phyloP scores from a whole-genome alignment of 2,113 vertebrate genomes.

The Onychorhynchus coronatus region DNA sequence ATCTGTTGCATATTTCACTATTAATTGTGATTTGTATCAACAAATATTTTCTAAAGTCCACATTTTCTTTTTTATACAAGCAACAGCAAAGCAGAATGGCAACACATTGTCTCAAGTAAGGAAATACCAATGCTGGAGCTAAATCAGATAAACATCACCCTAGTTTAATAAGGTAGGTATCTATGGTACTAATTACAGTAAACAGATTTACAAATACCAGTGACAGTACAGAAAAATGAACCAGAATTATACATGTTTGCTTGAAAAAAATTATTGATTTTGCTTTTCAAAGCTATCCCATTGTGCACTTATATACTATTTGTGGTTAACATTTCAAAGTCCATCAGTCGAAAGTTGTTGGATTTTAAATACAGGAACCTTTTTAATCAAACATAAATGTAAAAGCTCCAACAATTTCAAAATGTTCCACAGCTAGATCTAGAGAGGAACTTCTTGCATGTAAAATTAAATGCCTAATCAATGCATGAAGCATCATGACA shows the following conservation, averaged over 20 bases:
- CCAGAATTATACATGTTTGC: background rate
- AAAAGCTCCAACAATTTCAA: background rate
- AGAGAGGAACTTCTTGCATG: background rate
- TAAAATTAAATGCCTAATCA: background rate
- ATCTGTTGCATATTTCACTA: conserved; percentile 80
- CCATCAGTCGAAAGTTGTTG: background rate
- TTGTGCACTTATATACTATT: background rate
- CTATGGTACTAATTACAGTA: background rate
- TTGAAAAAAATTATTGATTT: background rate
- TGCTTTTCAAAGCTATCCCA: background rate
- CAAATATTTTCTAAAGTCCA: conserved; percentile 53
- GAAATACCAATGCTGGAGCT: background rate
- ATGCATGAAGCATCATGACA: background rate
- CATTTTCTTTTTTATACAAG: conserved; percentile 35
- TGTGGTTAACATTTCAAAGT: background rate
- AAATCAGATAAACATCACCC: background rate
- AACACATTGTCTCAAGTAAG: background rate
- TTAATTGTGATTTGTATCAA: conserved; percentile 71
- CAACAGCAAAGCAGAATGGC: conserved; percentile 17
- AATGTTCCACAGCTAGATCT: background rate
- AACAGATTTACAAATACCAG: conserved; percentile 14
- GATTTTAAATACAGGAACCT: background rate
- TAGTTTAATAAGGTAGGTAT: conserved; percentile 8
- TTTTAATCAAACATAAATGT: background rate
- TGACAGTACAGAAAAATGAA: background rate